Evolutionary conservation across 2,113 vertebrate species (phyloP), one percentile per base, ranked within the genome.

Genomic region (Mirza zaza): DNA sequence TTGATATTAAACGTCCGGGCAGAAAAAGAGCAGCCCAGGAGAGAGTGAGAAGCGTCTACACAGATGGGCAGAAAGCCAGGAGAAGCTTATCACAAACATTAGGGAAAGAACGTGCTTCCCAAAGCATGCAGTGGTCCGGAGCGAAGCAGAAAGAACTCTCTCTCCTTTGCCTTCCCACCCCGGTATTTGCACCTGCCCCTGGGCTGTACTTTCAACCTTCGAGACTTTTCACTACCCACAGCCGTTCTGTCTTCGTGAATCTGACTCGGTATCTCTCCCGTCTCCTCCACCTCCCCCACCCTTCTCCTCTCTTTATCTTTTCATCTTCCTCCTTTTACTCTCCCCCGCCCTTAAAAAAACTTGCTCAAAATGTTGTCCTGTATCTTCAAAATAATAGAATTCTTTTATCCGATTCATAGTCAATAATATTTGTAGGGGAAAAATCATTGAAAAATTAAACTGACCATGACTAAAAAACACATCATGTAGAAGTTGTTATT

Each of bases 111-210:
- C 2, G 2, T 2, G 6, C 20, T 63, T 12, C 25, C 71, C 21
- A 2, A 9, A 27, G 36, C n/a, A 2, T 0, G 27, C 20, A 2
- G n/a, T 0, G 1, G 55, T 6, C 12, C 2, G 10, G 20, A 57
- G 15, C 0, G 32, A 63, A 29, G 52, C 71, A 20, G 7, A 17
- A 42, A 5, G 10, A 18, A 6, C 5, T 45, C 21, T 39, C 4
- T 32, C 63, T 2, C 2, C 3, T n/a, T 48, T 8, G 0, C 18
- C 10, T 23, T 17, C 1, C 23, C 29, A 4, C n/a, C 13, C 25
- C 3, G 5, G 0, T 0, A 1, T 36, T 14, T 12, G 5, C 34
- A 6, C 36, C 42, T 18, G 1, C 36, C 39, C 65, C 50, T 6
- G 57, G 14, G 20, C 25, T 29, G 2, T 15, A 3, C 27, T 34